phyloP scores from a whole-genome alignment of 2,888 invertebrate genomes.

The Ashinkailepas kermadecensis region DNA sequence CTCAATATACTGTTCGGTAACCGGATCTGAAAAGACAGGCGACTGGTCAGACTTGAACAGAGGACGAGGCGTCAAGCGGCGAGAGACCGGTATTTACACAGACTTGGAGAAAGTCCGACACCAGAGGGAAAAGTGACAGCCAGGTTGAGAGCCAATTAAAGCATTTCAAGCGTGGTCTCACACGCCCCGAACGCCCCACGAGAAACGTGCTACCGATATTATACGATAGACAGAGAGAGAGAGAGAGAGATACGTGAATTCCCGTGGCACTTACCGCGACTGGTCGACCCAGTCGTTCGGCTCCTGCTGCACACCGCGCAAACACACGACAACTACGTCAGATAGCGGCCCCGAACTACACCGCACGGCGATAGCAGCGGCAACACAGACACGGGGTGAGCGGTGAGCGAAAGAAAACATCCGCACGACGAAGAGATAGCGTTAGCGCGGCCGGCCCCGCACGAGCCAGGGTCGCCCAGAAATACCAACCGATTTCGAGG shows the following conservation, averaged over 20 bases:
- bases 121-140: not conserved
- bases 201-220: not conserved
- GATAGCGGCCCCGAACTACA: no score
- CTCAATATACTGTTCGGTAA: not conserved
- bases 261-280: no score
- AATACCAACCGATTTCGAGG: no score
- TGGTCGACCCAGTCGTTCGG: no score
- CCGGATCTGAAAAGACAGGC: conserved; percentile 3
- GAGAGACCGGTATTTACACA: not conserved
- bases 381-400: not conserved
- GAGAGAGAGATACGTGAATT: no score
- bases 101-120: not conserved
- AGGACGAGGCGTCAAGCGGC: not conserved
- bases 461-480: no score
- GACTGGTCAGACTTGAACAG: not conserved
- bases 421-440: not conserved
- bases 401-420: not conserved
- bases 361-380: no score
- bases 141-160: not conserved
- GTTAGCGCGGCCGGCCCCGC: no score
- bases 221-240: no score
- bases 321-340: no score
- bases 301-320: no score
- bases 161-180: not conserved
- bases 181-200: not conserved